A percentile compares a stretch with the other conserved stretches of the same genome.
phyloP scores from a whole-genome alignment of 2,797 vertebrate species.

The Rousettus madagascariensis region DNA sequence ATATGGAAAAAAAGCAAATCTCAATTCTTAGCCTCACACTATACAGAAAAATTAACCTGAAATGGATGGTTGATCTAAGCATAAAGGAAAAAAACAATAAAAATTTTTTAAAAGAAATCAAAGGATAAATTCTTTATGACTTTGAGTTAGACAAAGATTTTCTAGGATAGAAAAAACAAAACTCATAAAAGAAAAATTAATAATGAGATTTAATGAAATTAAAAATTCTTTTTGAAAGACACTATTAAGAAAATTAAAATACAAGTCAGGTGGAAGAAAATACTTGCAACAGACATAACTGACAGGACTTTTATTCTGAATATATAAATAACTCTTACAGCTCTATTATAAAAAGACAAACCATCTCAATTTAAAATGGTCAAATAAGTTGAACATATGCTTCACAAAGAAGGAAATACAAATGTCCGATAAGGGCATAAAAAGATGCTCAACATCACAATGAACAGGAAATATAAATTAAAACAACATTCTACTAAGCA shows the following conservation, averaged over 20 bases:
- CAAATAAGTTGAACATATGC: neutral
- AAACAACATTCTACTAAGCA: neutral
- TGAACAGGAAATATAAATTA: constrained; percentile 11
- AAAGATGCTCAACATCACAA: neutral
- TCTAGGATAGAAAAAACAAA: neutral
- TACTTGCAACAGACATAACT: neutral
- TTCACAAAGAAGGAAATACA: neutral
- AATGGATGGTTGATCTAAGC: neutral
- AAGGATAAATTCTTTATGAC: neutral
- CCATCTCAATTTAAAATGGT: neutral
- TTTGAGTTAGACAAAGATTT: constrained; percentile 20
- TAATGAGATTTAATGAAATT: neutral
- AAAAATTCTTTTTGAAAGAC: neutral
- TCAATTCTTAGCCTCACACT: neutral
- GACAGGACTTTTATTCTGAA: neutral
- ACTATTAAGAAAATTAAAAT: constrained; percentile 5
- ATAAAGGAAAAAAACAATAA: neutral
- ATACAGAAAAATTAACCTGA: neutral
- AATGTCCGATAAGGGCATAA: neutral
- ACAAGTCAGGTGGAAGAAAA: neutral
- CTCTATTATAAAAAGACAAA: neutral
- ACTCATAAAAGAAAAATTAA: constrained; percentile 33
- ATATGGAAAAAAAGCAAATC: neutral
- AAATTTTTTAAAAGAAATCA: neutral
- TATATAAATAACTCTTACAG: neutral